These are phyloP conservation scores for Microplitis demolitor DNA, from an alignment of 1,140 invertebrate species.

Conservation along the genomic window DNA sequence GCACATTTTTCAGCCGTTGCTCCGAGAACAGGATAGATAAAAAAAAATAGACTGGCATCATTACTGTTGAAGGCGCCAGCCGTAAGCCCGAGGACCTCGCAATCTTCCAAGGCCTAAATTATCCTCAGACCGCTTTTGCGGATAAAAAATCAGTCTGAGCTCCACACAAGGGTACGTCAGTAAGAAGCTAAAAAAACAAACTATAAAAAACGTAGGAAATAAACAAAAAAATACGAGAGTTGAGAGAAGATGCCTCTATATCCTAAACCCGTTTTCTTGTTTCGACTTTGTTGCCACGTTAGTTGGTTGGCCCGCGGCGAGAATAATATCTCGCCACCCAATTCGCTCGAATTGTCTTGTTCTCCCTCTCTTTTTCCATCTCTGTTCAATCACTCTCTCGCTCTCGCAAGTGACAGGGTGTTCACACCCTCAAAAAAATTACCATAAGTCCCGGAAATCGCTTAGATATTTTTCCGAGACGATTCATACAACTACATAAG, in stretches of 20 bases:
- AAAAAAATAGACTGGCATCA: too few relatives aligned
- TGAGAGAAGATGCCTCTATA: slow-evolving; percentile 3
- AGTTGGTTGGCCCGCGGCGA: slow-evolving; percentile 13
- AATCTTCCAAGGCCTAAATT: too few relatives aligned
- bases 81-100: too few relatives aligned
- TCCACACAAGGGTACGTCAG: too few relatives aligned
- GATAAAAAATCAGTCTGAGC: too few relatives aligned
- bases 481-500: background rate
- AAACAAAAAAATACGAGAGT: slow-evolving; percentile 1
- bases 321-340: slow-evolving; percentile 23
- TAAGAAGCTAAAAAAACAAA: too few relatives aligned
- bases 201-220: too few relatives aligned
- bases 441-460: slow-evolving; percentile 10
- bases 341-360: background rate
- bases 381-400: background rate
- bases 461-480: background rate
- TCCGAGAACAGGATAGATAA: too few relatives aligned
- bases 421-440: background rate
- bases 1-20: too few relatives aligned
- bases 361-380: background rate
- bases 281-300: slow-evolving; percentile 26
- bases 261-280: slow-evolving; percentile 19
- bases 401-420: background rate
- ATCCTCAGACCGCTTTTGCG: too few relatives aligned
- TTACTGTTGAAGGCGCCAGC: too few relatives aligned